Percentiles rank a stretch among this genome's conserved stretches.
Evolutionary conservation across 2,113 vertebrate species (phyloP).

Genomic region (Parus major): DNA sequence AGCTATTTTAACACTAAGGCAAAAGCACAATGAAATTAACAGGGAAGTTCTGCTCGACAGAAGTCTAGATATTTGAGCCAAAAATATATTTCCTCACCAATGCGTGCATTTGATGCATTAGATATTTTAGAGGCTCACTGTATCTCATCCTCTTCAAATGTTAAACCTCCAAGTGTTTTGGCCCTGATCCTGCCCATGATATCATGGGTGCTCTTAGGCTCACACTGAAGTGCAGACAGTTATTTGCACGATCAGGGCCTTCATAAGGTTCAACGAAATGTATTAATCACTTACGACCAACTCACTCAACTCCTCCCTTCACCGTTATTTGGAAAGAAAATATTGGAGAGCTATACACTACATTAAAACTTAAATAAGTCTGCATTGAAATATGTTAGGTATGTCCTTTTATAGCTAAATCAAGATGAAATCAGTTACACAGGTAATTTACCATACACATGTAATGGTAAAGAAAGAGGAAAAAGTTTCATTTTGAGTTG

Average conservation of each 20-base stretch:
- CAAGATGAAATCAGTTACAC: not conserved
- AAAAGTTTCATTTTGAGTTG: not conserved
- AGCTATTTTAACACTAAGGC: not conserved
- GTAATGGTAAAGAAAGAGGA: not conserved
- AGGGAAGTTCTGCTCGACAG: not conserved
- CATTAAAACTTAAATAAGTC: not conserved
- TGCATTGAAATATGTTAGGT: conserved; percentile 12
- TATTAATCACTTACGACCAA: conserved; percentile 49
- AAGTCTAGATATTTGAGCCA: not conserved
- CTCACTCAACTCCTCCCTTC: conserved; percentile 54
- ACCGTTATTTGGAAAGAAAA: conserved; percentile 45
- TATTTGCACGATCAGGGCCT: not conserved
- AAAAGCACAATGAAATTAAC: not conserved
- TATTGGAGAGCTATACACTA: not conserved
- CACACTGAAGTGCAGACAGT: not conserved
- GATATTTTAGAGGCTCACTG: not conserved
- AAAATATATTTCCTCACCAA: not conserved
- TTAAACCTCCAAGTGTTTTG: not conserved
- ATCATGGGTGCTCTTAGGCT: not conserved
- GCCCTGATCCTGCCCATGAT: not conserved
- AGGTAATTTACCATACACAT: not conserved
- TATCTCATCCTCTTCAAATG: not conserved
- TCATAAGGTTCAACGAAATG: conserved; percentile 11
- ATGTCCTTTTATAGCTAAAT: conserved; percentile 8
- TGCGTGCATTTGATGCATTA: not conserved